These are phyloP conservation scores for Entomobrya multifasciata DNA, from an alignment of 2,888 invertebrate species.

Conservation along the genomic window DNA sequence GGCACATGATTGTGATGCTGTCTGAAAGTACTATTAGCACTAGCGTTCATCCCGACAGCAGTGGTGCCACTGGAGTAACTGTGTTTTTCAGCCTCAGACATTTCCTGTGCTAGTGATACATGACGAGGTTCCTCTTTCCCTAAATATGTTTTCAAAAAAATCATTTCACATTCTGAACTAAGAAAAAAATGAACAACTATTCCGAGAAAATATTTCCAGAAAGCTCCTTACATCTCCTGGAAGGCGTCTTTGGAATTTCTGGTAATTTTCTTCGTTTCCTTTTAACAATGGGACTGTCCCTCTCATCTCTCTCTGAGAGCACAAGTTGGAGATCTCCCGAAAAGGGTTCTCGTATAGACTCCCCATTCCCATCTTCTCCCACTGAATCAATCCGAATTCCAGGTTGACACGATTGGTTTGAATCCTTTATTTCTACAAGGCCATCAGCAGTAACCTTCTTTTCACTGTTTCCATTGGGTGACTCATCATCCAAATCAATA, in stretches of 20 bases:
- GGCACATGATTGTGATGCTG: constrained; percentile 61
- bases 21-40: neutral
- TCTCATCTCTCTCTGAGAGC: constrained; percentile 74
- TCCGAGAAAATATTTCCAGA: neutral
- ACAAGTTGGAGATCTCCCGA: constrained; percentile 79
- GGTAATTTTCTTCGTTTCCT: constrained; percentile 91
- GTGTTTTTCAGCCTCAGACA: constrained; percentile 77
- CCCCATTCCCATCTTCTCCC: constrained; percentile 58
- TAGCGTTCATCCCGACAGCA: constrained; percentile 8
- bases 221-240: constrained; percentile 74
- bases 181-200: neutral
- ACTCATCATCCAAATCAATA: constrained; percentile 86
- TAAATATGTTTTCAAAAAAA: too few species aligned
- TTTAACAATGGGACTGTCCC: constrained; percentile 81
- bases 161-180: too few species aligned
- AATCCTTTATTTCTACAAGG: constrained; percentile 16
- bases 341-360: constrained; percentile 77
- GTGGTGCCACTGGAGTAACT: constrained; percentile 24
- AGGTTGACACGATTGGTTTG: constrained; percentile 39
- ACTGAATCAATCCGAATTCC: constrained; percentile 34
- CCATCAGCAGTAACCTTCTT: constrained; percentile 21
- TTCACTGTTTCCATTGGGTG: constrained; percentile 66
- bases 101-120: constrained; percentile 79
- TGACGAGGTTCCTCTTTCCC: constrained; percentile 79
- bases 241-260: constrained; percentile 90